phyloP scores from a whole-genome alignment of 2,113 vertebrate species.

The Pteruthius melanotis region DNA sequence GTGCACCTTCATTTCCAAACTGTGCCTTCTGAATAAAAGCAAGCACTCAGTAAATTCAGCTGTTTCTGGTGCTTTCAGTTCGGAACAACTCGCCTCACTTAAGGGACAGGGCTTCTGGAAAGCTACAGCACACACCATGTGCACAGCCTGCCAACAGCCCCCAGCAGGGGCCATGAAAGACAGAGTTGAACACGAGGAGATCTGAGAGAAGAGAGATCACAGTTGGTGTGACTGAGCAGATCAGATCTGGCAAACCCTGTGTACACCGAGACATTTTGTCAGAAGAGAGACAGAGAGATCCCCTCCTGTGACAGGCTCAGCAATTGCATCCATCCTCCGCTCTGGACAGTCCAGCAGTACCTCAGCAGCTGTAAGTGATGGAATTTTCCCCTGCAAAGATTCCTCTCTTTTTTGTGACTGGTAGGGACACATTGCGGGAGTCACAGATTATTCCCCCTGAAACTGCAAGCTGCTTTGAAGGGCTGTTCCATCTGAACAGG shows the following conservation, averaged over 20 bases:
- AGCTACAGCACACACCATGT: background rate
- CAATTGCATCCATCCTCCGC: accelerated
- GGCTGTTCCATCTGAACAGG: background rate
- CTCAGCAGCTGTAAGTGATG: accelerated
- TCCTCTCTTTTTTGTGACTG: background rate
- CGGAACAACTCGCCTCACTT: background rate
- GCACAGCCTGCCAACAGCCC: background rate
- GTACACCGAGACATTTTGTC: background rate
- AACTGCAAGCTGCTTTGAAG: background rate
- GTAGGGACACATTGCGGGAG: background rate
- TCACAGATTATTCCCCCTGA: background rate
- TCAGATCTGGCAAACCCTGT: background rate
- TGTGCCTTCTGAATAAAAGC: background rate
- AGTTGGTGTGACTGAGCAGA: background rate
- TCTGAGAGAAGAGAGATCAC: background rate
- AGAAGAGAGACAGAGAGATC: background rate
- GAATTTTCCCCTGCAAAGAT: background rate
- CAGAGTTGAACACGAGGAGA: background rate
- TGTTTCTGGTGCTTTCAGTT: background rate
- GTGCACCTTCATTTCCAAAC: background rate
- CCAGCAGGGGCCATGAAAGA: accelerated
- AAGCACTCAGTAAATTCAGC: background rate
- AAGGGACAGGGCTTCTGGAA: background rate
- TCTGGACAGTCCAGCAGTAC: background rate
- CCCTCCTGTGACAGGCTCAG: accelerated